Conservation (phyloP, 1,140 invertebrate genomes). For the Thaumatotibia leucotreta region DNA sequence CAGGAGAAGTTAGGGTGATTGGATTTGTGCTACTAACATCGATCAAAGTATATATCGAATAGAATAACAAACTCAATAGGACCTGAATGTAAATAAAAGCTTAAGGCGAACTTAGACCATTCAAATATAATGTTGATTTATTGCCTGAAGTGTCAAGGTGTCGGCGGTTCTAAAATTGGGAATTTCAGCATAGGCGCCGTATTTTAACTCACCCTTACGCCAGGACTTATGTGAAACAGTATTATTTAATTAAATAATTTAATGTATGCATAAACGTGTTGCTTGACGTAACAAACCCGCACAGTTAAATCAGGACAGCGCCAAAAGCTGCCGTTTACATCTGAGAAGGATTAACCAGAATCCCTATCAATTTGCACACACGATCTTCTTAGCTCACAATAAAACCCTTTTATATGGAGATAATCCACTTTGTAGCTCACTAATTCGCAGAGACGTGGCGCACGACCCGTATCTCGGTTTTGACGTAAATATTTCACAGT, state of each 20-base stretch:
- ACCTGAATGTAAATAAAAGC: no score
- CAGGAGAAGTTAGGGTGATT: no score
- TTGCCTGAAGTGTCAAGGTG: no score
- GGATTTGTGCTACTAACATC: no score
- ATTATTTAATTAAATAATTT: no score
- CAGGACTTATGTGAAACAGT: no score
- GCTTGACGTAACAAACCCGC: neutral
- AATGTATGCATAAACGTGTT: neutral
- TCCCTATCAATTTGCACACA: constrained; percentile 21
- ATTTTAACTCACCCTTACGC: neutral
- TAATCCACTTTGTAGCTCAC: constrained; percentile 34
- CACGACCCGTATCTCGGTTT: constrained; percentile 29
- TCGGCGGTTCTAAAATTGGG: no score
- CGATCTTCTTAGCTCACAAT: constrained; percentile 32
- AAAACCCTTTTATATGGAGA: constrained; percentile 29
- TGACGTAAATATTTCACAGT: constrained; percentile 20
- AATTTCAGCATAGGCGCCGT: no score
- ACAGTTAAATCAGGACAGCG: constrained; percentile 1
- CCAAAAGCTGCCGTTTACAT: constrained; percentile 13
- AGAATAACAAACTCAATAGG: no score
- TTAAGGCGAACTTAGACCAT: no score
- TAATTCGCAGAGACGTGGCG: constrained; percentile 30
- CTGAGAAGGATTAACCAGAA: constrained; percentile 4
- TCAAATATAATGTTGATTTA: no score
- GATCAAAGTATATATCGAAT: neutral